A percentile compares a stretch with the other conserved stretches of the same genome.
Evolutionary conservation across 37 sponge, comb jelly and placozoan species (phyloP).

Genomic region (Chondrosia reniformis): DNA sequence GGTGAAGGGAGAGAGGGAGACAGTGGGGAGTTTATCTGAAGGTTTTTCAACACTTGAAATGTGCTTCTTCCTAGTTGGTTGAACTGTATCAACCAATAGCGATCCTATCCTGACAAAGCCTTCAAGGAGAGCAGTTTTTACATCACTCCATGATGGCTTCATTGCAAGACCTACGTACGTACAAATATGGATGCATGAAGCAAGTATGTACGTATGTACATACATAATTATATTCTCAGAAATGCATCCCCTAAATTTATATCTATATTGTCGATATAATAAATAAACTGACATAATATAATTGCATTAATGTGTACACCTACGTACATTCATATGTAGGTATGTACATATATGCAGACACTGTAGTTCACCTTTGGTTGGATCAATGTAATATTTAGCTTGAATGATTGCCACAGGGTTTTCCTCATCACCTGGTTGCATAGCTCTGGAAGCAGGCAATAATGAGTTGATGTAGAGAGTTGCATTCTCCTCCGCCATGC

Average conservation of each 20-base stretch:
- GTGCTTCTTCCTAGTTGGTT: background rate
- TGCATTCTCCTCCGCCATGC: slow-evolving; percentile 8
- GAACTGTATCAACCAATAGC: background rate
- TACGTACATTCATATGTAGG: background rate
- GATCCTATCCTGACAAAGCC: background rate
- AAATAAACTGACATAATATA: too few species aligned
- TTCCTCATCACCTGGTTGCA: background rate
- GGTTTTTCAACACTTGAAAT: background rate
- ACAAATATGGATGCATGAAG: background rate
- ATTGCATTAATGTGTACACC: background rate
- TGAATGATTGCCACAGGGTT: background rate
- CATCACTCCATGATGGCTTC: background rate
- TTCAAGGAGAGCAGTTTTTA: background rate
- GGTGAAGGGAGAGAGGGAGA: slow-evolving; percentile 8
- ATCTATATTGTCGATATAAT: too few species aligned
- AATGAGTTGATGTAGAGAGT: slow-evolving; percentile 17
- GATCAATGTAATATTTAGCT: background rate
- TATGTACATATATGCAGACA: background rate
- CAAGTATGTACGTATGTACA: background rate
- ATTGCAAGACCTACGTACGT: background rate
- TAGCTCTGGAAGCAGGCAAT: background rate
- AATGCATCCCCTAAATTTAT: too few species aligned
- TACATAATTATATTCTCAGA: too few species aligned
- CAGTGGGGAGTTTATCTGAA: background rate
- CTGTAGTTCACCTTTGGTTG: background rate